These are phyloP conservation scores for Perizoma flavofasciatum DNA, from an alignment of 2,888 invertebrate genomes.

Conservation along the genomic window DNA sequence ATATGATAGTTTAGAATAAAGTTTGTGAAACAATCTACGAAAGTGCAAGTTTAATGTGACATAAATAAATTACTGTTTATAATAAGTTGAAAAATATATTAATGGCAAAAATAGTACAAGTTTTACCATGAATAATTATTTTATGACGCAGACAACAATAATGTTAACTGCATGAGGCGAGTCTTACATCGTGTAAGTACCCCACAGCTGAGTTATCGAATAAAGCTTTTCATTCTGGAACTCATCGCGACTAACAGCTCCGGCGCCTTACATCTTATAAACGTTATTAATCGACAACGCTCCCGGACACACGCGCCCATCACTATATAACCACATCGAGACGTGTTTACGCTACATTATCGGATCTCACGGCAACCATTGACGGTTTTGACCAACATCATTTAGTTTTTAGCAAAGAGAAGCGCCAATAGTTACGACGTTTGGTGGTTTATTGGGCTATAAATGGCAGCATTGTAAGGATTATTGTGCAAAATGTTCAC, in stretches of 20 bases:
- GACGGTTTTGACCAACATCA: slow-evolving; percentile 23
- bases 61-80: not conserved
- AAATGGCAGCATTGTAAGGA: slow-evolving; percentile 42
- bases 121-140: slow-evolving; percentile 24
- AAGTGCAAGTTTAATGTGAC: not conserved
- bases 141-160: slow-evolving; percentile 25
- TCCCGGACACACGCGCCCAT: slow-evolving; percentile 66
- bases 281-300: slow-evolving; percentile 81
- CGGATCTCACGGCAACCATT: slow-evolving; percentile 42
- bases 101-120: slow-evolving; percentile 1
- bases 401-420: not conserved
- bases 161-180: slow-evolving; percentile 41
- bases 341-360: slow-evolving; percentile 24
- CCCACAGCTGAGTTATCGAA: slow-evolving; percentile 76
- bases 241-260: slow-evolving; percentile 64
- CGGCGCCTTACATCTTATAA: slow-evolving; percentile 82
- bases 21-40: too few species aligned
- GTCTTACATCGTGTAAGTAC: slow-evolving; percentile 60
- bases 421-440: slow-evolving; percentile 40
- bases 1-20: too few species aligned
- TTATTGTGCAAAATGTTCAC: slow-evolving; percentile 66
- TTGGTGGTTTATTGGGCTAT: slow-evolving; percentile 12
- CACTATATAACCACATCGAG: slow-evolving; percentile 41
- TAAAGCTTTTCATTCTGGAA: slow-evolving; percentile 79
- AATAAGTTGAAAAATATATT: not conserved